A percentile compares a stretch with the other conserved stretches of the same genome.
Evolutionary conservation across 1,140 invertebrate species (phyloP).

Genomic region (Bacillus rossius): DNA sequence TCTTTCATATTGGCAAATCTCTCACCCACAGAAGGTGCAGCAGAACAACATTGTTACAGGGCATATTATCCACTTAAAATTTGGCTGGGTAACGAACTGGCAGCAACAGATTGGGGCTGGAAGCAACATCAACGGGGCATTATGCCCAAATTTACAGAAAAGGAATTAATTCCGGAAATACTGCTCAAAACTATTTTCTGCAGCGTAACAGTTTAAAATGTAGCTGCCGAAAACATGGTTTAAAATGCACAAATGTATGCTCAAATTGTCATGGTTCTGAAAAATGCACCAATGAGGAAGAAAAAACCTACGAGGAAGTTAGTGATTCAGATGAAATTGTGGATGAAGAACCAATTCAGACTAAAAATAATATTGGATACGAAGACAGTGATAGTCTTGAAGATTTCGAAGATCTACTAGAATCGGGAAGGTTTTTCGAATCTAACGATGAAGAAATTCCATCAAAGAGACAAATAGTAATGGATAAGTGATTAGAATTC

Average conservation of each 20-base stretch:
- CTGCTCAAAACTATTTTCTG: conserved; percentile 14
- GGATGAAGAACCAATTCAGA: no score
- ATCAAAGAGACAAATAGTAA: no score
- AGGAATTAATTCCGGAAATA: conserved; percentile 8
- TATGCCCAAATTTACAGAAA: conserved; percentile 3
- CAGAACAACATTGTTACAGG: conserved; percentile 8
- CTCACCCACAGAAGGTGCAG: conserved; percentile 7
- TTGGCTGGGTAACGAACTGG: conserved; percentile 10
- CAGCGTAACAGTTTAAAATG: conserved; percentile 8
- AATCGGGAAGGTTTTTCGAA: no score
- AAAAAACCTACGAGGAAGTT: no score
- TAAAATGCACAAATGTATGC: background rate
- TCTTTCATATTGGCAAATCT: conserved; percentile 4
- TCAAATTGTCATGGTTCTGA: no score
- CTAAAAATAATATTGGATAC: no score
- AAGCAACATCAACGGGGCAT: conserved; percentile 4
- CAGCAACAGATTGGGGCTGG: conserved; percentile 14
- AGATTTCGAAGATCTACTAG: no score
- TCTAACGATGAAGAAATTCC: no score
- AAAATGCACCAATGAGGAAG: no score
- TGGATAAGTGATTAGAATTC: no score
- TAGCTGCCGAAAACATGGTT: conserved; percentile 14
- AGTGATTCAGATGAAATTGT: no score
- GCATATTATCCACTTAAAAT: conserved; percentile 15
- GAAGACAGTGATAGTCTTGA: no score